Base-by-base conservation (phyloP, 2,797 vertebrate genomes). In the Fundulus diaphanus region DNA sequence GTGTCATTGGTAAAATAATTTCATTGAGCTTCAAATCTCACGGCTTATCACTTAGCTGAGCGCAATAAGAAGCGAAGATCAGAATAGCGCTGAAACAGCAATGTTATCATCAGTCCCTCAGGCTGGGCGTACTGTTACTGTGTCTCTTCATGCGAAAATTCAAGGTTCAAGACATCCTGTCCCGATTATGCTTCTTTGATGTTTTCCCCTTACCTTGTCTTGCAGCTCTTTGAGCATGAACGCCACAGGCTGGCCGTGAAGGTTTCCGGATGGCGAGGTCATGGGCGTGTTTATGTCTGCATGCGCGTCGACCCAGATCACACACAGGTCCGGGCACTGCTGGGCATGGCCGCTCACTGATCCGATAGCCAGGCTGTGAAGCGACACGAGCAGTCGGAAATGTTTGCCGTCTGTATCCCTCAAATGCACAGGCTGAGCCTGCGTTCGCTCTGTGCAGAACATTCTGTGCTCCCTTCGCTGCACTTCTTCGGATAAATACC, bases 281-380 rank as follows among this genome's bases (percentile, higher is more conserved):
- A 96, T 93, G 16, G 98, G 98, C 0, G 98, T 99, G 85, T 99
- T 98, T 68, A 99, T 92, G 63, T 99, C 98, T 1, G 98, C 96
- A 0, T 99, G 98, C 0, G 98, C 98, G 27, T 99, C 98, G 16
- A 99, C 96, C 98, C 98, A 99, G 89, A 99, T 97, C 69, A 99
- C 91, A 74, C 97, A 96, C 3, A 99, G 94, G 86, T 98, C 96
- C 1, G 97, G 97, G 88, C 95, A 96, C 82, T 98, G 97, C 84
- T 87, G 95, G 59, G 96, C 94, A 0, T 99, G 98, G 59, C 98
- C 98, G 2, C 90, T 95, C 87, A 99, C 94, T 5, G 98, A 98
- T 33, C 98, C 98, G 3, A 99, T 94, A 0, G 96, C 98, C 82
- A 99, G 95, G 92, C 98, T 99, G 84, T 27, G 90, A 90, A 63